Base-by-base conservation (phyloP, 2,797 vertebrate species). In the Champsocephalus esox region DNA sequence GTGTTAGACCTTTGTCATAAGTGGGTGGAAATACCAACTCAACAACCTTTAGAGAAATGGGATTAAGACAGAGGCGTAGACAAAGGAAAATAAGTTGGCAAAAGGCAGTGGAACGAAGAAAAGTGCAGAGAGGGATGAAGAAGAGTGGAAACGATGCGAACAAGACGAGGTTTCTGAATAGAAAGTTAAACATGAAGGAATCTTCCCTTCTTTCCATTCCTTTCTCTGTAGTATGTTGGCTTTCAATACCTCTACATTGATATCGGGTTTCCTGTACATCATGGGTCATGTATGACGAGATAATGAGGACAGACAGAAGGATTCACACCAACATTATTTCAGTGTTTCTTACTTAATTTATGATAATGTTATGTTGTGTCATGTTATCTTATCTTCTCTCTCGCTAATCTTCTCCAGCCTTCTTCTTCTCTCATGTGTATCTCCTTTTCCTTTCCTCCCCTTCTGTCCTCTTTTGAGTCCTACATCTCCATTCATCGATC, bases 1-100 rank as follows among this genome's bases (percentile, higher is more conserved):
- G 77, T 79, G 77, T 83, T 77, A 80, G 80, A 57, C 73, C 84
- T 69, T 52, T 87, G 83, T 84, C 87, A 81, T 87, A 79, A 85
- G 68, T 66, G 3, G 62, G 43, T 76, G 68, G 73, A 82, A 79
- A 83, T 82, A 79, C 63, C 77, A 85, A 72, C 72, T 75, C 50
- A 61, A 73, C 70, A 77, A 82, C 71, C 74, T 54, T 63, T 63
- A 51, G 13, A 77, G 66, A 58, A 52, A 43, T 57, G n/a, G 38
- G 75, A 81, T 79, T 75, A 82, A 86, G 49, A 78, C 19, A 77
- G 49, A 72, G 58, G 70, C 9, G 61, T 1, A 69, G 60, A 84
- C 46, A 71, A 63, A 73, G 49, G 56, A 41, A 38, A 72, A 24
- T 28, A 59, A 48, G 43, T 48, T 24, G 44, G 65, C 50, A 64